Conservation (phyloP, 2,888 invertebrate genomes). For the Xestia xanthographa region DNA sequence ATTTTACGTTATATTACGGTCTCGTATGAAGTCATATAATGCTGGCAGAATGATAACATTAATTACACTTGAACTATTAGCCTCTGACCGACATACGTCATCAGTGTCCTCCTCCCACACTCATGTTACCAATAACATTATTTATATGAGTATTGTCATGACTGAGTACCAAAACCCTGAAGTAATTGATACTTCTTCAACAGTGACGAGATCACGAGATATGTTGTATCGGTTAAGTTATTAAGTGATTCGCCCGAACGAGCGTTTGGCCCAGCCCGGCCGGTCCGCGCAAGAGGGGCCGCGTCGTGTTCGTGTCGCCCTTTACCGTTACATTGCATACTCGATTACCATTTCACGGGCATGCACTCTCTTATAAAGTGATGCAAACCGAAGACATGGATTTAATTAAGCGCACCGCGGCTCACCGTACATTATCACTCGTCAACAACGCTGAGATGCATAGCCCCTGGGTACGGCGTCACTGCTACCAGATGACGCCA, state of each 20-base stretch:
- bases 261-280: slow-evolving; percentile 4
- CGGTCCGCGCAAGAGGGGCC: slow-evolving; percentile 19
- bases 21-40: slow-evolving; percentile 19
- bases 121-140: slow-evolving; percentile 37
- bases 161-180: neutral
- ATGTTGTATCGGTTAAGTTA: slow-evolving; percentile 47
- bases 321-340: slow-evolving; percentile 61
- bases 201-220: slow-evolving; percentile 32
- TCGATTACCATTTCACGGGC: slow-evolving; percentile 57
- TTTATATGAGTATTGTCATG: slow-evolving; percentile 28
- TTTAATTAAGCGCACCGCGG: slow-evolving; percentile 66
- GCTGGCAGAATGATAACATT: slow-evolving; percentile 56
- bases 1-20: slow-evolving; percentile 8
- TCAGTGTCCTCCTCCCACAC: slow-evolving; percentile 48
- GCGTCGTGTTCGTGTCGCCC: slow-evolving; percentile 29
- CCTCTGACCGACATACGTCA: slow-evolving; percentile 60
- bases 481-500: slow-evolving; percentile 88
- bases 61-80: slow-evolving; percentile 63
- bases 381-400: slow-evolving; percentile 65
- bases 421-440: slow-evolving; percentile 65
- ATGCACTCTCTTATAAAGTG: slow-evolving; percentile 61
- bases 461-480: slow-evolving; percentile 83
- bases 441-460: slow-evolving; percentile 76
- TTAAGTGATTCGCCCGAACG: slow-evolving; percentile 37
- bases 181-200: slow-evolving; percentile 5